These are phyloP conservation scores for Conus canariensis DNA, from an alignment of 2,888 invertebrate genomes.

Conservation along the genomic window DNA sequence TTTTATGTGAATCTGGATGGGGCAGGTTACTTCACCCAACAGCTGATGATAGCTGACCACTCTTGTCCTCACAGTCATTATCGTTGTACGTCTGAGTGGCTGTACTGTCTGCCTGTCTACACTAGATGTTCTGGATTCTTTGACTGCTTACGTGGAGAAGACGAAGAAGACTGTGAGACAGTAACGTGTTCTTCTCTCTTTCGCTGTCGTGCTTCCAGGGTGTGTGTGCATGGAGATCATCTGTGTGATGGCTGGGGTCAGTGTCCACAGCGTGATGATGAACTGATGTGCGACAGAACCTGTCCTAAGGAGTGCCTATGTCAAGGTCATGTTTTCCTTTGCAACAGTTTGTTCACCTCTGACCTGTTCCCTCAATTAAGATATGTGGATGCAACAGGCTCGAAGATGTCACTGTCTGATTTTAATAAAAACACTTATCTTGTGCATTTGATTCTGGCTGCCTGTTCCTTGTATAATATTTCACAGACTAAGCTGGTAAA, in stretches of 20 bases:
- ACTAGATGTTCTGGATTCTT: background rate
- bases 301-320: background rate
- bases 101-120: background rate
- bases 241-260: slow-evolving; percentile 5
- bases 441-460: background rate
- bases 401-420: background rate
- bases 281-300: background rate
- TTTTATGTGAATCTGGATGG: background rate
- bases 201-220: background rate
- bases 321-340: background rate
- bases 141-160: background rate
- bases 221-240: background rate
- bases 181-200: background rate
- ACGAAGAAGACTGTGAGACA: background rate
- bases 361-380: background rate
- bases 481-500: background rate
- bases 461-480: background rate
- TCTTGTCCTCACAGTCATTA: background rate
- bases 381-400: background rate
- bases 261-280: background rate
- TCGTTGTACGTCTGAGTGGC: background rate
- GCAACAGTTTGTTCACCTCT: background rate
- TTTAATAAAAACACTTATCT: background rate
- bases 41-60: background rate
- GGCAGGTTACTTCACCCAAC: background rate